phyloP scores from a whole-genome alignment of 2,888 invertebrate genomes.

The Orthosia gothica region DNA sequence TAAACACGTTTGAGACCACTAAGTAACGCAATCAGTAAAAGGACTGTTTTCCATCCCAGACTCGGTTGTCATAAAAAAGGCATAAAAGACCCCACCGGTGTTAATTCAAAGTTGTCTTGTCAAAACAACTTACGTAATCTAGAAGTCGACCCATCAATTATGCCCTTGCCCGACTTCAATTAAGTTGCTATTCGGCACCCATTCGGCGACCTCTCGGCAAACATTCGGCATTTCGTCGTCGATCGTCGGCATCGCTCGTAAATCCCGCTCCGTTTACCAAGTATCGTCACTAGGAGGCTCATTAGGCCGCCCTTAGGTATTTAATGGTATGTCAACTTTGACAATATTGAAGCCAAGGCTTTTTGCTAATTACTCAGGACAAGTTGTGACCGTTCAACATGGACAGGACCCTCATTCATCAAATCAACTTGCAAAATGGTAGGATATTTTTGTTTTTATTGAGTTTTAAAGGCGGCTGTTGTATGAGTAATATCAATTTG shows the following conservation, averaged over 20 bases:
- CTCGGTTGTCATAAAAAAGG: constrained; percentile 39
- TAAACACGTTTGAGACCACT: constrained; percentile 1
- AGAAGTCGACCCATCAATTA: constrained; percentile 61
- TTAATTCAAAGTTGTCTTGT: constrained; percentile 51
- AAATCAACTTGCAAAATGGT: constrained; percentile 24
- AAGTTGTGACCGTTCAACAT: constrained; percentile 22
- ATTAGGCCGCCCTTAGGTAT: constrained; percentile 59
- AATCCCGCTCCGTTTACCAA: constrained; percentile 60
- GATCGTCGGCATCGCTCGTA: constrained; percentile 57
- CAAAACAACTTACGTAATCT: constrained; percentile 55
- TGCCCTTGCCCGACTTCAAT: constrained; percentile 55
- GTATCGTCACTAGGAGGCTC: constrained; percentile 49
- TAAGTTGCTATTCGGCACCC: constrained; percentile 51
- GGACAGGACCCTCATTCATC: constrained; percentile 11
- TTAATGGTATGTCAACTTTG: constrained; percentile 56
- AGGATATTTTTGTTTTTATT: constrained; percentile 16
- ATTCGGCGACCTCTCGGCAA: constrained; percentile 36
- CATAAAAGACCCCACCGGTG: constrained; percentile 46
- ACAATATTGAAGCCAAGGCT: constrained; percentile 33
- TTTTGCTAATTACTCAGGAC: constrained; percentile 49
- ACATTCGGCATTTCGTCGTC: constrained; percentile 56
- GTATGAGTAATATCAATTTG: constrained; percentile 22
- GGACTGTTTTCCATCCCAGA: constrained; percentile 22
- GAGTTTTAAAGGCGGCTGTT: constrained; percentile 1
- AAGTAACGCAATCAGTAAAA: constrained; percentile 16